Evolutionary conservation across 2,797 vertebrate genomes (phyloP).

Genomic region (Merluccius polli): DNA sequence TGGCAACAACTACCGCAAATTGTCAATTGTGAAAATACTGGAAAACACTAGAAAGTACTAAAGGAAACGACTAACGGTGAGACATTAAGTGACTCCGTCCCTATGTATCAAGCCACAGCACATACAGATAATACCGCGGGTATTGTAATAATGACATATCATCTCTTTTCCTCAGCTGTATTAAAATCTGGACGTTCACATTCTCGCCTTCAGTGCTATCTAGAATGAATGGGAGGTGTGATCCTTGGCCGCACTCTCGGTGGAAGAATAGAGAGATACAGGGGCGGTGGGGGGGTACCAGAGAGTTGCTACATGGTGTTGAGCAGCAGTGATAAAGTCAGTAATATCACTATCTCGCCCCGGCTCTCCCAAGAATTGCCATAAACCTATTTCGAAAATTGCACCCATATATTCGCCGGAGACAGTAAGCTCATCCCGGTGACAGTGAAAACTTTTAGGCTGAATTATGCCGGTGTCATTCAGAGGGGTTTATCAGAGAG

Average conservation of each 20-base stretch:
- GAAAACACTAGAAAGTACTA: neutral
- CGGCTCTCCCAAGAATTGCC: constrained; percentile 77
- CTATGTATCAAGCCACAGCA: neutral
- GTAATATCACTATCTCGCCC: constrained; percentile 78
- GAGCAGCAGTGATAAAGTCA: constrained; percentile 78
- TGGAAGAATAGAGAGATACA: constrained; percentile 56
- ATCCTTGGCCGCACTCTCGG: constrained; percentile 46
- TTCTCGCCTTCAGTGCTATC: constrained; percentile 41
- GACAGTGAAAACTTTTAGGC: constrained; percentile 78
- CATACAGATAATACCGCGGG: constrained; percentile 31
- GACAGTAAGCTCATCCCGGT: constrained; percentile 76
- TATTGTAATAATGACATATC: constrained; percentile 46
- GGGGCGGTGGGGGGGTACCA: constrained; percentile 5
- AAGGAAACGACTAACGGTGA: neutral
- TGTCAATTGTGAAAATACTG: neutral
- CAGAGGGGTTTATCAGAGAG: constrained; percentile 71
- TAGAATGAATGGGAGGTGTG: constrained; percentile 32
- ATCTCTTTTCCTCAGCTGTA: constrained; percentile 22
- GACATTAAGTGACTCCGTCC: neutral
- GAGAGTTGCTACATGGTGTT: constrained; percentile 65
- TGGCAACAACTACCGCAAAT: no score
- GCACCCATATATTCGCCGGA: constrained; percentile 74
- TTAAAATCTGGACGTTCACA: constrained; percentile 34
- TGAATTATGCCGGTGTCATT: constrained; percentile 77
- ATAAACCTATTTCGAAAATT: constrained; percentile 83